Percentiles rank a stretch among this genome's conserved stretches.
phyloP scores from a whole-genome alignment of 2,797 vertebrate genomes.

The Holocentrus rufus region DNA sequence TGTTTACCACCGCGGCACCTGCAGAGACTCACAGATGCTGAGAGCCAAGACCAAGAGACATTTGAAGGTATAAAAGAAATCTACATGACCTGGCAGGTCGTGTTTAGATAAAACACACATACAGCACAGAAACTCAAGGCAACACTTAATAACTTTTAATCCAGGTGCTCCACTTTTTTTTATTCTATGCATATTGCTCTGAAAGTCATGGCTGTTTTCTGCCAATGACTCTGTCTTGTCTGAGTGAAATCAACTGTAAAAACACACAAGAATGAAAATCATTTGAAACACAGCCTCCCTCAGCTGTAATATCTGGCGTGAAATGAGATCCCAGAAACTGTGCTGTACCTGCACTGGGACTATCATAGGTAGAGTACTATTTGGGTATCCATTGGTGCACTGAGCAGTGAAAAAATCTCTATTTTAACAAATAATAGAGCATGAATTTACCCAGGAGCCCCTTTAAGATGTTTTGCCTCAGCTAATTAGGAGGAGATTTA shows the following conservation, averaged over 20 bases:
- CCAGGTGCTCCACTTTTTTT: constrained; percentile 5
- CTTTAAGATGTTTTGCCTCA: no score
- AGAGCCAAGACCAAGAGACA: constrained; percentile 33
- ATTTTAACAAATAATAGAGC: no score
- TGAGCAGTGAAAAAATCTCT: no score
- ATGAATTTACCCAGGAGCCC: no score
- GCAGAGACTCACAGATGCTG: constrained; percentile 50
- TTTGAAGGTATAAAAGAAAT: constrained; percentile 41
- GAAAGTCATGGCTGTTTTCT: not conserved
- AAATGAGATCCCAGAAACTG: constrained; percentile 2
- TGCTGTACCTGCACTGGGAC: constrained; percentile 2
- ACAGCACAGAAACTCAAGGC: constrained; percentile 7
- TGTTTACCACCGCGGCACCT: constrained; percentile 53
- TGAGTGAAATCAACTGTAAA: constrained; percentile 23
- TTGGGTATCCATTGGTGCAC: no score
- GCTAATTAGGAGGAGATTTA: no score
- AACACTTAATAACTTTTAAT: constrained; percentile 18
- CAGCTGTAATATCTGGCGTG: constrained; percentile 10
- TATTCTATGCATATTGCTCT: constrained; percentile 18
- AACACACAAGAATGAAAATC: constrained; percentile 21
- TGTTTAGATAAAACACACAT: constrained; percentile 33
- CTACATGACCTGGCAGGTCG: constrained; percentile 41
- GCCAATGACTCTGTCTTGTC: not conserved
- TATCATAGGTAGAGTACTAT: not conserved
- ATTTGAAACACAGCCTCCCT: constrained; percentile 43